These are phyloP conservation scores for Acanthosoma haemorrhoidale DNA, from an alignment of 2,888 invertebrate genomes.

Conservation along the genomic window DNA sequence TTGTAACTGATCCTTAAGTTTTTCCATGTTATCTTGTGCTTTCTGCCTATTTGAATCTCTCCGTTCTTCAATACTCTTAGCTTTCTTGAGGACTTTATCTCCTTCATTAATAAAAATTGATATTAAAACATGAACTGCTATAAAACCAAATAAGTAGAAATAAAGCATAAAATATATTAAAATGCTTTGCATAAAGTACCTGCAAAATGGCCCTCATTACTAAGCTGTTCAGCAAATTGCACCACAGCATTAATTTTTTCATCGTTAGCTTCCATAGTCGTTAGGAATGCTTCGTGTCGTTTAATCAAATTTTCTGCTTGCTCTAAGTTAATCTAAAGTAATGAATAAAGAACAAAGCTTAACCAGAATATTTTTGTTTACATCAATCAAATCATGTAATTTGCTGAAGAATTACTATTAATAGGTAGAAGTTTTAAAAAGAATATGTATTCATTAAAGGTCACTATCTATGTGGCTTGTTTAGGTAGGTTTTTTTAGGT, in stretches of 20 bases:
- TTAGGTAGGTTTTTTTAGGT: too few species aligned
- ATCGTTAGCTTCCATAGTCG: conserved; percentile 99
- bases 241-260: conserved; percentile 97
- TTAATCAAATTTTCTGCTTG: conserved; percentile 96
- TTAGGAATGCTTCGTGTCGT: conserved; percentile 96
- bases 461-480: too few species aligned
- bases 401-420: too few species aligned
- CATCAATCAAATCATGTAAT: too few species aligned
- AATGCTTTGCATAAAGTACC: conserved; percentile 47
- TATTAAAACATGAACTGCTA: background rate
- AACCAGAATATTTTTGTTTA: too few species aligned
- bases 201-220: conserved; percentile 91
- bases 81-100: conserved; percentile 93
- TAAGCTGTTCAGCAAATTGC: conserved; percentile 83
- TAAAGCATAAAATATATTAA: background rate
- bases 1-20: conserved; percentile 87
- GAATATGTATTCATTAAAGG: too few species aligned
- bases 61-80: conserved; percentile 87
- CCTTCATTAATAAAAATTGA: conserved; percentile 47
- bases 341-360: too few species aligned
- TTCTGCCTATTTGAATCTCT: conserved; percentile 84
- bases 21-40: conserved; percentile 86
- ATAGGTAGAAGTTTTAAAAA: too few species aligned
- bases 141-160: too few species aligned
- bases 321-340: conserved; percentile 67